phyloP scores from a whole-genome alignment of 2,113 vertebrate genomes.

The Climacteris rufus region DNA sequence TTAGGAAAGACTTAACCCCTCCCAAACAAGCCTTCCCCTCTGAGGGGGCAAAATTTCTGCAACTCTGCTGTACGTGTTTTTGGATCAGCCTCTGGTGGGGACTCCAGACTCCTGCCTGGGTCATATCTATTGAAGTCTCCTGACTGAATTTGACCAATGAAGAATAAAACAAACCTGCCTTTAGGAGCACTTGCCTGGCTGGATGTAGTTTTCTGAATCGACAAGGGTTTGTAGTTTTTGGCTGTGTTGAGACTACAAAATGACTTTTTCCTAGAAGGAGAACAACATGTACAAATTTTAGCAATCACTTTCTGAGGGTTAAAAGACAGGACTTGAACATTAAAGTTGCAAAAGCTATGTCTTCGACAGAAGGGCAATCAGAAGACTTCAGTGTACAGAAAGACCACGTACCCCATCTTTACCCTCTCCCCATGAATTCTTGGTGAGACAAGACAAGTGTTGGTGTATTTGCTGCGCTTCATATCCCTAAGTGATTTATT shows the following conservation, averaged over 20 bases:
- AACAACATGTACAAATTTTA: neutral
- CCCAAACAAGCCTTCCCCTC: neutral
- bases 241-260: neutral
- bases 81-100: neutral
- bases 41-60: neutral
- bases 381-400: neutral
- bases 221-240: neutral
- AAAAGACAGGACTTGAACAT: neutral
- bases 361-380: neutral
- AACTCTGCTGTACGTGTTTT: neutral
- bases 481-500: neutral
- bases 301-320: neutral
- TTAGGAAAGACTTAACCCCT: neutral
- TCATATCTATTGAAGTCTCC: neutral
- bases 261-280: neutral
- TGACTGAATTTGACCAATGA: neutral
- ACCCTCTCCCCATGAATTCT: neutral
- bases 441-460: neutral
- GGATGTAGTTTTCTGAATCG: neutral
- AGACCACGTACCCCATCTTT: neutral
- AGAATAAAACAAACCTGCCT: neutral
- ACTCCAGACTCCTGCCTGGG: neutral
- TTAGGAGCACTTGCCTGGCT: neutral
- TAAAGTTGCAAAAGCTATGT: neutral
- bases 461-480: neutral